Evolutionary conservation across 1,140 invertebrate species (phyloP), one percentile per base, ranked within the genome.

Genomic region (Heliconius hewitsoni): DNA sequence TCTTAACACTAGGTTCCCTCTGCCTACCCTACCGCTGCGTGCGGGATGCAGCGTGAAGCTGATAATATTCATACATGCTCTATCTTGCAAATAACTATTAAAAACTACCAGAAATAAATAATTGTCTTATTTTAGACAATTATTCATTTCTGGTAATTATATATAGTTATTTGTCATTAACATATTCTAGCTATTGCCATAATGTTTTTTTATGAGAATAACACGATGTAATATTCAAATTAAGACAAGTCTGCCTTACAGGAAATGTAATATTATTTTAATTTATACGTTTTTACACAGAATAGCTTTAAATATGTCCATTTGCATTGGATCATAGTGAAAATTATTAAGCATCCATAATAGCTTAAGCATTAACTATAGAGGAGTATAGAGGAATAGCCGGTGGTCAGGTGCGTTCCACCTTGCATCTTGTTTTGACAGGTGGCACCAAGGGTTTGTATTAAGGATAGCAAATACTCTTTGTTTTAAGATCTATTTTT

Each of bases 391-490:
- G 76, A 77, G 70, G 73, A 74, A 74, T 78, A 70, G 72, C 77
- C 72, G 76, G 30, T 71, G 79, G 82, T 89, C 87, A 89, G 87
- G 86, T 89, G 87, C 70, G 27, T 60, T 75, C 85, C 89, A 86
- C 84, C 83, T 84, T 84, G 84, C 82, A 81, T 90, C 88, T 89
- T 89, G 89, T 90, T 90, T 89, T 90, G 88, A 89, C 89, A 90
- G 88, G 88, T 90, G 86, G 78, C 73, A 60, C 77, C 72, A 70
- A 71, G 75, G 81, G 85, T 79, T 86, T 83, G 80, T 83, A 82
- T 76, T 82, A 83, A 83, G 72, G 79, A 74, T 78, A 87, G 83
- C 79, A 82, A 85, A 80, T 85, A 82, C 79, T 83, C 85, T 85
- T 86, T 84, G 83, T 83, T 84, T 85, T 77, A 83, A 79, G 78